Evolutionary conservation across 2,888 invertebrate genomes (phyloP).

Genomic region (Caenorhabditis imperialis): DNA sequence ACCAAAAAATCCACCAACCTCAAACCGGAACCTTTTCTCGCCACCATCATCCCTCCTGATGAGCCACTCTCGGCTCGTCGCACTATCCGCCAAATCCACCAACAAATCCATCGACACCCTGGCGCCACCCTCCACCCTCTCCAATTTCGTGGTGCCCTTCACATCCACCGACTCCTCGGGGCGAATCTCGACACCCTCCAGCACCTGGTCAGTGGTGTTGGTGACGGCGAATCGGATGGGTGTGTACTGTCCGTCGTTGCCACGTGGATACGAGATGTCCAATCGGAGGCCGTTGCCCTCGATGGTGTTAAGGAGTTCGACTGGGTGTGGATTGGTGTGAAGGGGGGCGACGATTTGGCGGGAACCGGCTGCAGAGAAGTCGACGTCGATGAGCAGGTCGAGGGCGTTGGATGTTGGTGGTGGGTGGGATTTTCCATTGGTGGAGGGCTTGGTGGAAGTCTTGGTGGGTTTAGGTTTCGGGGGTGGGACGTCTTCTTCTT

Average conservation of each 20-base stretch:
- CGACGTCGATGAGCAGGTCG: conserved; percentile 66
- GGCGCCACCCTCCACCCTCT: conserved; percentile 21
- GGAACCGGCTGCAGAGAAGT: conserved; percentile 64
- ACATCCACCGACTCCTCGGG: conserved; percentile 35
- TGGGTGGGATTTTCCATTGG: conserved; percentile 38
- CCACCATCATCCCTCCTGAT: conserved; percentile 36
- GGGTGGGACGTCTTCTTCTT: conserved; percentile 60
- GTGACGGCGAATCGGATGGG: conserved; percentile 44
- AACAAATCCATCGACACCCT: conserved; percentile 29
- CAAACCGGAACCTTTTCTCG: conserved; percentile 50
- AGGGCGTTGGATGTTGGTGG: conserved; percentile 36
- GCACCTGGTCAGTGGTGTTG: conserved; percentile 38
- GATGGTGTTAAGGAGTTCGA: conserved; percentile 57
- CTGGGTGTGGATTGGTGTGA: conserved; percentile 17
- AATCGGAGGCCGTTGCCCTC: conserved; percentile 58
- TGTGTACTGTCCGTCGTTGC: conserved; percentile 59
- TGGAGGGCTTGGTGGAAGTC: background rate
- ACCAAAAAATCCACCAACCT: no score
- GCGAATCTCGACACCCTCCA: conserved; percentile 45
- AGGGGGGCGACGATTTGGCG: conserved; percentile 53
- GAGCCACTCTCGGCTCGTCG: conserved; percentile 54
- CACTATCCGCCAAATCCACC: conserved; percentile 56
- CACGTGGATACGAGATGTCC: conserved; percentile 48
- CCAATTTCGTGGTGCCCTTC: conserved; percentile 47
- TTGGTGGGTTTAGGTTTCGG: background rate